These are phyloP conservation scores for Rotaria socialis DNA, from an alignment of 2,888 invertebrate genomes.

Conservation along the genomic window DNA sequence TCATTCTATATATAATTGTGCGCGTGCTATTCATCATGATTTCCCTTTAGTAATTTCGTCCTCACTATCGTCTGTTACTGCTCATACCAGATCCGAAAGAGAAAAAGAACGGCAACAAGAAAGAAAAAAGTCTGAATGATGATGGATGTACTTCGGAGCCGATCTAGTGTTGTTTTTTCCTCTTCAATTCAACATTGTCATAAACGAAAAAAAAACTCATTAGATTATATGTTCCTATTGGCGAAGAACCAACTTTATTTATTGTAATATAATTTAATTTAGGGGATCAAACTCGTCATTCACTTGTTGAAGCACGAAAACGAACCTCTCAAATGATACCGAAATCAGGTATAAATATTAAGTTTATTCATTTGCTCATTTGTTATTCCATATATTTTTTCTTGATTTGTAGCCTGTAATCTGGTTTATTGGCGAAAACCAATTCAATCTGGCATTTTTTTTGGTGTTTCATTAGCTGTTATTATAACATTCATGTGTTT, in stretches of 20 bases:
- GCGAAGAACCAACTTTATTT: not conserved
- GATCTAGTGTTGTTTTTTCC: not conserved
- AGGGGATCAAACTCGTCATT: not conserved
- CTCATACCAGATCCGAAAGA: not conserved
- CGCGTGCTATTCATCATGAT: not conserved
- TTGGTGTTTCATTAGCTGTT: not conserved
- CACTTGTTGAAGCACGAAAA: not conserved
- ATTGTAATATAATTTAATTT: not conserved
- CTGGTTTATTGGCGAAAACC: conserved; percentile 19
- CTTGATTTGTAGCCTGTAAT: not conserved
- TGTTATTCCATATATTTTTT: not conserved
- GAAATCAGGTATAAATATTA: not conserved
- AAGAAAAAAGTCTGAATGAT: not conserved
- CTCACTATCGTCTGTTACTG: not conserved
- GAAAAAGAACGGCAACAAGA: not conserved
- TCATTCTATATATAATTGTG: not conserved
- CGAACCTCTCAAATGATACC: not conserved
- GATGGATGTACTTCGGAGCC: not conserved
- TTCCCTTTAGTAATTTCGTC: conserved; percentile 19
- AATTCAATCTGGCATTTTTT: conserved; percentile 9
- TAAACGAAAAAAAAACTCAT: not conserved
- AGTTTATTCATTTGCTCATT: no score
- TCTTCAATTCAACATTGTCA: not conserved
- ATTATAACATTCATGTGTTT: conserved; percentile 22
- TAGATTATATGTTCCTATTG: not conserved